Conservation (phyloP, 2,797 vertebrate species). For the Channa striata region DNA sequence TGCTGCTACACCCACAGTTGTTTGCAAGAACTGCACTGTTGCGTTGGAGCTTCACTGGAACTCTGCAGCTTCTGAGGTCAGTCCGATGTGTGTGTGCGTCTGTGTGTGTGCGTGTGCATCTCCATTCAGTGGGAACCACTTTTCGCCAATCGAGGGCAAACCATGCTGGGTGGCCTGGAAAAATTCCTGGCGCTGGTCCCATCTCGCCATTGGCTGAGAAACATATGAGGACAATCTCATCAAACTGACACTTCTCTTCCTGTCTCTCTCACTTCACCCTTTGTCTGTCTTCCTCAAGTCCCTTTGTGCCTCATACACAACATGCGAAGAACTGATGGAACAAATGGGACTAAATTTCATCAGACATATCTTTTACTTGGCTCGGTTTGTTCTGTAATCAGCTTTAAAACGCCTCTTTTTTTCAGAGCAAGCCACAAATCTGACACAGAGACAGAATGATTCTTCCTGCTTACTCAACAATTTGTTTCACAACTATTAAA, state of each 20-base stretch:
- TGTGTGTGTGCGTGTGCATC: background rate
- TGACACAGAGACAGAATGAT: background rate
- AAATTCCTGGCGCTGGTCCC: slow-evolving; percentile 59
- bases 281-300: slow-evolving; percentile 1
- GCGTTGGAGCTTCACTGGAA: slow-evolving; percentile 9
- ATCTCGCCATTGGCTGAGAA: slow-evolving; percentile 37
- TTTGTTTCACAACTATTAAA: background rate
- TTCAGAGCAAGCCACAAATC: background rate
- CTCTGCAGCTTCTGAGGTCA: slow-evolving; percentile 10
- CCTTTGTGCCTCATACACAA: slow-evolving; percentile 5
- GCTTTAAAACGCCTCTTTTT: slow-evolving; percentile 4
- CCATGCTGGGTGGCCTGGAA: slow-evolving; percentile 69
- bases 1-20: slow-evolving; percentile 13
- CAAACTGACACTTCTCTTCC: slow-evolving; percentile 27
- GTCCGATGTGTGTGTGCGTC: slow-evolving; percentile 1
- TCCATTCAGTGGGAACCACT: slow-evolving; percentile 56
- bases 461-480: background rate
- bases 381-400: slow-evolving; percentile 22
- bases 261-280: slow-evolving; percentile 10
- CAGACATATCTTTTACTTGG: slow-evolving; percentile 2
- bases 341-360: background rate
- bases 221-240: slow-evolving; percentile 58
- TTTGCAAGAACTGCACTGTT: background rate
- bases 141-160: slow-evolving; percentile 64
- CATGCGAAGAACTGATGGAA: background rate